These are phyloP conservation scores for Bradypodion pumilum DNA, from an alignment of 2,797 vertebrate species.

Conservation along the genomic window DNA sequence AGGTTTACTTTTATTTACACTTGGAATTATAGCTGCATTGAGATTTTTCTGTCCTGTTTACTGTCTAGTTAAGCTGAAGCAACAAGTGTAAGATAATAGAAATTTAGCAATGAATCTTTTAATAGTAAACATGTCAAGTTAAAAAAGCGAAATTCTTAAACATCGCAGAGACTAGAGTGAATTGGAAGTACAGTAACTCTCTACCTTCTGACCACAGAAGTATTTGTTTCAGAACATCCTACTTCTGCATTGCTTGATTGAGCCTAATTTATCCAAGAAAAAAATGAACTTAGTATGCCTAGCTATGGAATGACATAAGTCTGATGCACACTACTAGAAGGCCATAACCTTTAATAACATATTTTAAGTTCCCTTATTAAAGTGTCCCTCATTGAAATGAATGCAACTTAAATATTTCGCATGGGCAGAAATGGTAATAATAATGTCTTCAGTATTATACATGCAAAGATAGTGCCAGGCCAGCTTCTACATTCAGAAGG, in stretches of 20 bases:
- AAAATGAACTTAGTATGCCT: background rate
- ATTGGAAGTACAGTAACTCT: background rate
- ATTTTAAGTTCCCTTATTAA: background rate
- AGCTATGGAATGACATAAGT: background rate
- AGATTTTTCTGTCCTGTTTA: background rate
- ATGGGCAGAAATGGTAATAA: background rate
- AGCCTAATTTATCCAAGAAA: background rate
- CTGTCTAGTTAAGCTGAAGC: background rate
- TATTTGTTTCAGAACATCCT: background rate
- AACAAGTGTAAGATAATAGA: background rate
- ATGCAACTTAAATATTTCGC: background rate
- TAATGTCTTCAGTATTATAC: background rate
- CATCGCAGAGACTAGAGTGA: background rate
- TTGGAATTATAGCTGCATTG: background rate
- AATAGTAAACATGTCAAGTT: background rate
- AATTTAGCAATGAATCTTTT: background rate
- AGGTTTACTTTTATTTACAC: background rate
- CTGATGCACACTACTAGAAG: background rate
- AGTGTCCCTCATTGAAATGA: background rate
- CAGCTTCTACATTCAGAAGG: slow-evolving; percentile 11
- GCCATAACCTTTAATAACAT: background rate
- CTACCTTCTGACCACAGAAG: background rate
- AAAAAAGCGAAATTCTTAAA: background rate
- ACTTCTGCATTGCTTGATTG: background rate
- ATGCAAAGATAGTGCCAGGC: background rate